Conservation (phyloP, 1,140 invertebrate genomes). For the Daktulosphaira vitifoliae region DNA sequence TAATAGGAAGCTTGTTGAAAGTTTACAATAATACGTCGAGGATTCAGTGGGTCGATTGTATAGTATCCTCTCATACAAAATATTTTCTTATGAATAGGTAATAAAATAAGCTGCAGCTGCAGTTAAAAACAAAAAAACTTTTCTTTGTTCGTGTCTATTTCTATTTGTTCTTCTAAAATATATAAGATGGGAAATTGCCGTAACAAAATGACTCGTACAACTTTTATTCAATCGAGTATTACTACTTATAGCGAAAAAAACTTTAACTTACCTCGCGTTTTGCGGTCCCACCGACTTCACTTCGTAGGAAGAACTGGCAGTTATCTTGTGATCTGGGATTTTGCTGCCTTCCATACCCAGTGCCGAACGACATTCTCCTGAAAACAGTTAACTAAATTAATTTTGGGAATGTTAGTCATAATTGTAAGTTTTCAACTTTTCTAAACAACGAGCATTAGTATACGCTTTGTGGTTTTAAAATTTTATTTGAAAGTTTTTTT, state of each 20-base stretch:
- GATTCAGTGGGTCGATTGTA: not conserved
- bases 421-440: no score
- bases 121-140: slow-evolving; percentile 3
- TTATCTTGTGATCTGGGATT: slow-evolving; percentile 75
- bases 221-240: not conserved
- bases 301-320: slow-evolving; percentile 82
- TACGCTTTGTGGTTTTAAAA: no score
- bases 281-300: slow-evolving; percentile 81
- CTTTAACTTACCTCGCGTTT: slow-evolving; percentile 67
- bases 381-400: no score
- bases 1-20: slow-evolving; percentile 17
- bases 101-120: slow-evolving; percentile 2
- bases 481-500: no score
- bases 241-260: no score
- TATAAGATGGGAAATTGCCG: not conserved
- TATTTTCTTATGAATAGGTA: slow-evolving; percentile 8
- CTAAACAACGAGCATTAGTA: no score
- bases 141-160: slow-evolving; percentile 10
- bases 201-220: not conserved
- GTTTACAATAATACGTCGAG: not conserved
- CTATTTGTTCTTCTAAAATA: not conserved
- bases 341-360: slow-evolving; percentile 84
- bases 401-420: no score
- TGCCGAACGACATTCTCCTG: slow-evolving; percentile 69
- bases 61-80: slow-evolving; percentile 1